Conservation (phyloP, 2,888 invertebrate genomes). For the Fissipunctia ypsillon region DNA sequence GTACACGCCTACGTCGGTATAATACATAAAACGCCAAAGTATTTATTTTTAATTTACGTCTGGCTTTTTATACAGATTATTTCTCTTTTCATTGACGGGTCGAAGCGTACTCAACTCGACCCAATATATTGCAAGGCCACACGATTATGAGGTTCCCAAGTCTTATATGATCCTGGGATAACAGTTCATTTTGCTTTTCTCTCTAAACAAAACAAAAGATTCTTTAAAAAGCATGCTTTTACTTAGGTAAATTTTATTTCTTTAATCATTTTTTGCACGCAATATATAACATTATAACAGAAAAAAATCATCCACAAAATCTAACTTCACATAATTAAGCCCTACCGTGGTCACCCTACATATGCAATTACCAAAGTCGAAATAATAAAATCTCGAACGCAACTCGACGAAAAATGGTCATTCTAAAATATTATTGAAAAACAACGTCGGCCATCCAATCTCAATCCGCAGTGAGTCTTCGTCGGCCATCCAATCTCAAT, state of each 20-base stretch:
- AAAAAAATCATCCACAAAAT: background rate
- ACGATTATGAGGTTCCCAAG: background rate
- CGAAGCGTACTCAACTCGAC: background rate
- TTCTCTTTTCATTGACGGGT: background rate
- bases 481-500: too few relatives aligned
- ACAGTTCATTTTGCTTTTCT: background rate
- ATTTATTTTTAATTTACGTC: background rate
- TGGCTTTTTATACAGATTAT: background rate
- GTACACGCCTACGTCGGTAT: background rate
- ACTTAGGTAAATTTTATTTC: too few relatives aligned
- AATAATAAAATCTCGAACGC: slow-evolving; percentile 30
- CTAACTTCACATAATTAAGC: background rate
- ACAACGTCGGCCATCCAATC: slow-evolving; percentile 54
- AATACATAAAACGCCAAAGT: background rate
- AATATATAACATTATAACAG: background rate
- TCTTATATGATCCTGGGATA: background rate
- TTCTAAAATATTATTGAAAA: slow-evolving; percentile 48
- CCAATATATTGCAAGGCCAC: background rate
- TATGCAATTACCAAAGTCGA: background rate
- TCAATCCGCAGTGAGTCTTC: slow-evolving; percentile 56
- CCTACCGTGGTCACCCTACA: background rate
- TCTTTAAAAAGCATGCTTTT: too few relatives aligned
- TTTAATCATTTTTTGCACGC: too few relatives aligned
- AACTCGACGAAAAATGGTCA: slow-evolving; percentile 28
- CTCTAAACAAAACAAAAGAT: too few relatives aligned